Evolutionary conservation across 1,140 invertebrate species (phyloP), one percentile per base, ranked within the genome.

Genomic region (Caenorhabditis latens): DNA sequence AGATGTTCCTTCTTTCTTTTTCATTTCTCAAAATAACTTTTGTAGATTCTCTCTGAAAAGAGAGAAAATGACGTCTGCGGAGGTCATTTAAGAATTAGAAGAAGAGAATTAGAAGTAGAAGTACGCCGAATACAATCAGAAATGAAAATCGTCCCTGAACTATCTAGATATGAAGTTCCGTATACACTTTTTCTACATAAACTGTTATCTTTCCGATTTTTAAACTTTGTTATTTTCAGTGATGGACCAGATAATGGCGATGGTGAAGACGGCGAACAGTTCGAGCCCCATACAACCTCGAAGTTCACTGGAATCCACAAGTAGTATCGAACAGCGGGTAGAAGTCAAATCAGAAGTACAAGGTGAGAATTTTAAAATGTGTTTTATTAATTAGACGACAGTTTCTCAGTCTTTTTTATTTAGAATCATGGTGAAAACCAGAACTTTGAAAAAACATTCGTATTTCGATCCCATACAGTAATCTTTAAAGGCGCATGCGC

Each of bases 221-320:
- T 63, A 53, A 53, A 53, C 11, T 53, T 3, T 53, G 4, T 53
- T 16, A 53, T 53, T 79, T 79, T n/a, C 71, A 79, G 71, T 79
- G 71, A 79, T 79, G 71, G 71, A 79, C 46, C 71, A 50, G 5
- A 79, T 79, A 13, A 11, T 79, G 71, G 46, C 71, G 71, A 79
- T 79, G 71, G 71, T 50, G 46, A 79, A 53, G 46, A 79, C 71
- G n/a, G n/a, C 50, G 46, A 11, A 21, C 13, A 16, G 24, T 6
- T 67, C 63, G 6, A 21, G 50, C 50, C 13, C 13, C 16, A 53
- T 21, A 7, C 61, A 58, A 58, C 55, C 55, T 14, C 14, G 55
- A 58, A 58, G 14, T 58, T 63, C 61, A 6, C 2, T 63, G 24
- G 71, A 79, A 53, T 13, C 43, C 8, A 13, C 71, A 24, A 50